Percentiles rank a stretch among this genome's conserved stretches.
Evolutionary conservation across 2,888 invertebrate species (phyloP).

Genomic region (Cerceris rybyensis): DNA sequence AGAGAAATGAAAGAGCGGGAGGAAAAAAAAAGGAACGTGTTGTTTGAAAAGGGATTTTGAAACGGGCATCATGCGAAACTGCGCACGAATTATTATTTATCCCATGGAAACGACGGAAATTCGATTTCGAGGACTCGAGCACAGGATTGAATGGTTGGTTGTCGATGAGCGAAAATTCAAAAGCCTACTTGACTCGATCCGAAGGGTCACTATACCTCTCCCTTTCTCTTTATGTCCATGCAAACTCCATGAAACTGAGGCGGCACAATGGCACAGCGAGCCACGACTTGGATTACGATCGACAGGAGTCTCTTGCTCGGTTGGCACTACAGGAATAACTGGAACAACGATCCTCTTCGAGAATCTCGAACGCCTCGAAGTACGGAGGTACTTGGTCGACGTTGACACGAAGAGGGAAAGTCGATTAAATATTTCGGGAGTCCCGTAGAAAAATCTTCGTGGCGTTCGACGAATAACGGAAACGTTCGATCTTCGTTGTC

Average conservation of each 20-base stretch:
- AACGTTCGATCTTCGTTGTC: too few species aligned
- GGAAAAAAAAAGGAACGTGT: not conserved
- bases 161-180: conserved; percentile 42
- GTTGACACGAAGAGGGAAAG: not conserved
- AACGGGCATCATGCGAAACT: not conserved
- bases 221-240: conserved; percentile 27
- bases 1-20: not conserved
- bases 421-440: not conserved
- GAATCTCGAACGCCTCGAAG: conserved; percentile 20
- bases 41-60: not conserved
- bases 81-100: not conserved
- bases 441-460: not conserved
- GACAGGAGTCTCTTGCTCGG: conserved; percentile 37
- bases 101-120: not conserved
- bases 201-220: conserved; percentile 39
- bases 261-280: conserved; percentile 32
- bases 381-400: conserved; percentile 25
- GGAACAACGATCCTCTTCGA: conserved; percentile 17
- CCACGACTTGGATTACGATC: conserved; percentile 45
- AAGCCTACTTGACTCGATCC: conserved; percentile 56
- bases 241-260: conserved; percentile 39
- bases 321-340: conserved; percentile 18
- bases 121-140: not conserved
- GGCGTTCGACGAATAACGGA: not conserved
- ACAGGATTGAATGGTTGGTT: conserved; percentile 2